phyloP scores from a whole-genome alignment of 2,113 vertebrate genomes.

The Typhlomys cinereus region DNA sequence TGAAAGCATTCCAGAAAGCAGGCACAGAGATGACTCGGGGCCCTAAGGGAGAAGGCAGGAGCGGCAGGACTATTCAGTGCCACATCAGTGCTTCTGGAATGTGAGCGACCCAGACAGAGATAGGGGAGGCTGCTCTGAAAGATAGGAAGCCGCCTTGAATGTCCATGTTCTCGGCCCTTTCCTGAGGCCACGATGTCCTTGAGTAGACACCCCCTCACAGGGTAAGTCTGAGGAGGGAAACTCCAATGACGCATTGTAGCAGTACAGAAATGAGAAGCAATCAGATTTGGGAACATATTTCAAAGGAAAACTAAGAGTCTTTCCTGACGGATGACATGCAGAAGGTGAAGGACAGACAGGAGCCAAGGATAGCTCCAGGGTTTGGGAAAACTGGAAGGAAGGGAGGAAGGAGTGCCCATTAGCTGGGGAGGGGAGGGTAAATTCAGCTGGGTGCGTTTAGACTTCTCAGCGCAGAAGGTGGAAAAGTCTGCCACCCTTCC shows the following conservation, averaged over 20 bases:
- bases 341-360: background rate
- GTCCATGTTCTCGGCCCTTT: background rate
- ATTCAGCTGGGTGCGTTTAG: background rate
- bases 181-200: background rate
- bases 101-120: slow-evolving; percentile 50
- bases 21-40: slow-evolving; percentile 43
- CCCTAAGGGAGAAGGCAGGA: slow-evolving; percentile 2
- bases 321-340: background rate
- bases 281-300: background rate
- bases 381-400: background rate
- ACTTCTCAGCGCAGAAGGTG: background rate
- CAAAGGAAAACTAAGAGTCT: background rate
- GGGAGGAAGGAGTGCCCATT: too few relatives aligned
- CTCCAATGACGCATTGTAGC: background rate
- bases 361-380: background rate
- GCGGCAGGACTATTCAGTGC: slow-evolving; percentile 67
- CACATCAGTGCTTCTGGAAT: slow-evolving; percentile 74
- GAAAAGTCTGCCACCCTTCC: background rate
- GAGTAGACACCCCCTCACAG: background rate
- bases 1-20: slow-evolving; percentile 70
- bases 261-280: background rate
- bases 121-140: background rate
- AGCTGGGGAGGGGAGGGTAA: background rate
- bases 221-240: background rate
- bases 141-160: slow-evolving; percentile 14